A percentile compares a stretch with the other conserved stretches of the same genome.
These are phyloP conservation scores for Budorcas taxicolor DNA, from an alignment of 2,113 vertebrate genomes.

Conservation along the genomic window DNA sequence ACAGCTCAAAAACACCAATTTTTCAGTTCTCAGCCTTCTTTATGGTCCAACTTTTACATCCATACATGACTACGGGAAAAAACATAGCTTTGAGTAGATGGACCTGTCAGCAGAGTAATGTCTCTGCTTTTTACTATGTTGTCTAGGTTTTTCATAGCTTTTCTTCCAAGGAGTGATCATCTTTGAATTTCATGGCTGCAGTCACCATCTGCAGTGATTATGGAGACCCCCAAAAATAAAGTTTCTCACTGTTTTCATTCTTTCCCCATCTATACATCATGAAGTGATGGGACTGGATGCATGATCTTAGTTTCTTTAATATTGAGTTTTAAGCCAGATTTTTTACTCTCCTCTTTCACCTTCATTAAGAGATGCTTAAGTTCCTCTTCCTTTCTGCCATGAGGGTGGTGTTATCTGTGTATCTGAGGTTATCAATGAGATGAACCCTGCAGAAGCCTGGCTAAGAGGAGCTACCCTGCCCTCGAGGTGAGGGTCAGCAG, in stretches of 20 bases:
- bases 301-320: not conserved
- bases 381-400: not conserved
- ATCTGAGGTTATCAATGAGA: not conserved
- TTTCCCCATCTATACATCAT: not conserved
- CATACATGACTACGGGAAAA: no score
- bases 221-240: not conserved
- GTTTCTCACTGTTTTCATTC: not conserved
- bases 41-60: no score
- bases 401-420: not conserved
- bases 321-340: not conserved
- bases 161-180: not conserved
- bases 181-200: not conserved
- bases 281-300: not conserved
- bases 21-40: no score
- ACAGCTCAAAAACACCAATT: no score
- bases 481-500: accelerated
- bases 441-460: no score
- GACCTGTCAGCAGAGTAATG: no score
- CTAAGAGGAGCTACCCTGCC: no score
- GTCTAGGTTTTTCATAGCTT: not conserved
- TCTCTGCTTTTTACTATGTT: not conserved
- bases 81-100: no score
- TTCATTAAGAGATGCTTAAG: not conserved
- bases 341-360: not conserved
- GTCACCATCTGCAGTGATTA: not conserved